phyloP scores from a whole-genome alignment of 2,888 invertebrate species.

The Drosophila demipolita region DNA sequence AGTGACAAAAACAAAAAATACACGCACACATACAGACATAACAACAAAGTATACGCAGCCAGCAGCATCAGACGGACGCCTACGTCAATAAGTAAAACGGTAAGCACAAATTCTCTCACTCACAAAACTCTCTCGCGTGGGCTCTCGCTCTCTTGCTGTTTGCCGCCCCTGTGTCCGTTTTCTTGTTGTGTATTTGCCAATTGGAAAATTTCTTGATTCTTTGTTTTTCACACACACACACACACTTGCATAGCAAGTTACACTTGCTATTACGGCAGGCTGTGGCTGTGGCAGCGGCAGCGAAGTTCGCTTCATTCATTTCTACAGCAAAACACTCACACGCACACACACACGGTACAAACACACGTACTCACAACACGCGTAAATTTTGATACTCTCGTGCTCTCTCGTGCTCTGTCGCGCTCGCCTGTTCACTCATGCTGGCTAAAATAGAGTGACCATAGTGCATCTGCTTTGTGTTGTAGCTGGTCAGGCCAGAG shows the following conservation, averaged over 20 bases:
- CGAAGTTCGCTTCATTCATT: conserved; percentile 66
- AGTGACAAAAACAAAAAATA: conserved; percentile 51
- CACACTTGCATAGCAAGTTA: conserved; percentile 39
- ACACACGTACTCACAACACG: conserved; percentile 18
- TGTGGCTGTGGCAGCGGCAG: conserved; percentile 27
- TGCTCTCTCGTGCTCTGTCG: conserved; percentile 46
- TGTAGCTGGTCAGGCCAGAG: conserved; percentile 70
- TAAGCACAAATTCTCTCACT: conserved; percentile 62
- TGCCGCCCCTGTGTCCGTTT: conserved; percentile 4
- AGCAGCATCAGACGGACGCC: conserved; percentile 56
- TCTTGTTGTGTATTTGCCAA: conserved; percentile 59
- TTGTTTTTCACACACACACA: conserved; percentile 60
- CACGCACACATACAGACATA: conserved; percentile 41
- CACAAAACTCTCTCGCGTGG: conserved; percentile 11
- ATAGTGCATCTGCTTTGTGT: conserved; percentile 58
- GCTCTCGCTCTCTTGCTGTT: conserved; percentile 13
- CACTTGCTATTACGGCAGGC: conserved; percentile 67
- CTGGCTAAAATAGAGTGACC: conserved; percentile 62
- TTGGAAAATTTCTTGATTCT: conserved; percentile 73
- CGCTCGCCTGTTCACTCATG: conserved; percentile 48
- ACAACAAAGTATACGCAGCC: conserved; percentile 43
- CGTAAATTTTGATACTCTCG: conserved; percentile 55
- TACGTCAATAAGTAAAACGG: conserved; percentile 77
- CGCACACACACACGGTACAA: conserved; percentile 20
- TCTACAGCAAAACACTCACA: conserved; percentile 49